Conservation (phyloP, 1,140 invertebrate genomes). For the Magallana gigas region DNA sequence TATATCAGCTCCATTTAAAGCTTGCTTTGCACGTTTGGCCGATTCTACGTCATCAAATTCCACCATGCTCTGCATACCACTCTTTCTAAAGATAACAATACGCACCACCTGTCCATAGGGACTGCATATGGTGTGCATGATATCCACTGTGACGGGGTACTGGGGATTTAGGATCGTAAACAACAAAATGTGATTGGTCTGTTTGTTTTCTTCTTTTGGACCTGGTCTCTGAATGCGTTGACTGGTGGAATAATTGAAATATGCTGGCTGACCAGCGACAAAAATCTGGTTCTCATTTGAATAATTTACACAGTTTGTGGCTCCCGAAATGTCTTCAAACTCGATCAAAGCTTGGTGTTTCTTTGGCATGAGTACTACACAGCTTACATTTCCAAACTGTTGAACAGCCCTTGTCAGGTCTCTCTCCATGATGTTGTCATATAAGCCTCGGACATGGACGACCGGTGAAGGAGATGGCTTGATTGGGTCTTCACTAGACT, state of each 20-base stretch:
- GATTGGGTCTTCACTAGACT: slow-evolving; percentile 70
- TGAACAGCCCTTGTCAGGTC: slow-evolving; percentile 77
- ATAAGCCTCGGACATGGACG: slow-evolving; percentile 77
- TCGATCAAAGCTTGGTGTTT: slow-evolving; percentile 79
- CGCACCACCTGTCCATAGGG: slow-evolving; percentile 97
- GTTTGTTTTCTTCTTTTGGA: slow-evolving; percentile 63
- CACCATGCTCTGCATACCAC: slow-evolving; percentile 99
- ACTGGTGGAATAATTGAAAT: slow-evolving; percentile 81
- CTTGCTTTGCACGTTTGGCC: slow-evolving; percentile 96
- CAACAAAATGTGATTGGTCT: slow-evolving; percentile 73
- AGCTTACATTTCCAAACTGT: slow-evolving; percentile 78
- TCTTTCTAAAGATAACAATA: slow-evolving; percentile 99
- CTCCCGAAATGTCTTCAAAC: slow-evolving; percentile 67
- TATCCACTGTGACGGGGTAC: slow-evolving; percentile 99
- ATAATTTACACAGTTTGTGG: slow-evolving; percentile 58
- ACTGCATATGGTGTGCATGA: slow-evolving; percentile 97
- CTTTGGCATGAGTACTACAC: slow-evolving; percentile 79
- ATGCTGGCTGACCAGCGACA: slow-evolving; percentile 78
- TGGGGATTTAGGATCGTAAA: slow-evolving; percentile 87
- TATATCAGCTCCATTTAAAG: slow-evolving; percentile 98
- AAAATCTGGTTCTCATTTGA: slow-evolving; percentile 76
- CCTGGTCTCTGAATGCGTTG: slow-evolving; percentile 79
- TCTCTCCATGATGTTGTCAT: slow-evolving; percentile 72
- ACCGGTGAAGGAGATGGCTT: slow-evolving; percentile 76
- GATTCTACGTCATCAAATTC: slow-evolving; percentile 98